Evolutionary conservation across 2,888 invertebrate species (phyloP), one percentile per base, ranked within the genome.

Genomic region (Scaptomyza flava): DNA sequence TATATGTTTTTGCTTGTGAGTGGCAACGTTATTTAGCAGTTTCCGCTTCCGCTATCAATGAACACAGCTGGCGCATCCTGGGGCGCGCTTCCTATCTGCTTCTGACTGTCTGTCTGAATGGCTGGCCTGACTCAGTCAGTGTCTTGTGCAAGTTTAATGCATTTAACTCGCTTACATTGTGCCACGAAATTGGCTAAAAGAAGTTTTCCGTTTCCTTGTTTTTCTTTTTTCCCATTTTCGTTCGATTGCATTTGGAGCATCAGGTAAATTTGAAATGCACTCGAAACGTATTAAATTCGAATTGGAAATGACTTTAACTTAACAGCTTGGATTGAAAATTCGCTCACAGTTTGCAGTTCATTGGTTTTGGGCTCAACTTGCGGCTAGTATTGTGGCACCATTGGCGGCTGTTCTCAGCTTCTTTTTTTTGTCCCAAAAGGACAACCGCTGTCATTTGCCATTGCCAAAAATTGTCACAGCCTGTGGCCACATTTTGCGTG

Each of bases 21-120:
- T 52, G 76, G 84, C 72, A 73, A 78, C 72, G 84, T 84, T 84
- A 84, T 88, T 84, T 87, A 84, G 83, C 89, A 79, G 84, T 81
- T 87, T 87, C 89, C 83, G 78, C 72, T 83, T 86, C 85, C 78
- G 87, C 67, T 86, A 69, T 65, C 77, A 72, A 73, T 76, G 85
- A 73, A 65, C 82, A 73, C 79, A 78, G 79, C 72, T 87, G 82
- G 86, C 83, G 69, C 82, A 68, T 87, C 82, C 86, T 76, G 59
- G 33, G 33, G 58, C 57, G 46, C 56, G 47, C 50, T 62, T 63
- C 72, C 71, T 42, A 57, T 6, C 73, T 46, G 14, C n/a, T 17
- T 17, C 6, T 27, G 12, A 2, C 31, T 27, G 6, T 5, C 48
- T 17, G 17, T 5, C 45, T n/a, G 23, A 23, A 56, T 42, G 47